Evolutionary conservation across 2,888 invertebrate genomes (phyloP).

Genomic region (Xestoiulus laeticollis): DNA sequence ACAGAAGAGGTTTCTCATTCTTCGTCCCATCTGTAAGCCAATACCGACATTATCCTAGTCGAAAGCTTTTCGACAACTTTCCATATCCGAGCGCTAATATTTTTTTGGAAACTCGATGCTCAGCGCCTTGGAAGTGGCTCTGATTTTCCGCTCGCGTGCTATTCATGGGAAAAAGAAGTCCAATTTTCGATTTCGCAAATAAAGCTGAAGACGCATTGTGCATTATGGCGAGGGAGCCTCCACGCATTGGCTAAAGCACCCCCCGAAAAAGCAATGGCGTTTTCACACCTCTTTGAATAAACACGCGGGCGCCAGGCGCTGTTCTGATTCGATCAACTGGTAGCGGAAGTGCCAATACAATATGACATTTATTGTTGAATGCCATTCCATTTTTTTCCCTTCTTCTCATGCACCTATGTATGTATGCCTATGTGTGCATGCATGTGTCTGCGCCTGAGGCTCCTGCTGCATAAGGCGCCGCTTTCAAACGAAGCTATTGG

Average conservation of each 20-base stretch:
- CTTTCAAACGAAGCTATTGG: neutral
- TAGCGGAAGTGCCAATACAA: slow-evolving; percentile 49
- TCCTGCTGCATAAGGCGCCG: slow-evolving; percentile 13
- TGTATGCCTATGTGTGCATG: neutral
- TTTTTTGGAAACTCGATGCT: neutral
- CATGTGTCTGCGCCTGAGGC: slow-evolving; percentile 18
- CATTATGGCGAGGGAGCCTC: neutral
- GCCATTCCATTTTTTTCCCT: neutral
- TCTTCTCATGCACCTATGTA: neutral
- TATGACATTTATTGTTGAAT: slow-evolving; percentile 50
- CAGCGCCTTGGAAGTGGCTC: slow-evolving; percentile 13
- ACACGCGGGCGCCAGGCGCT: slow-evolving; percentile 8
- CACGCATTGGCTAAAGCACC: neutral
- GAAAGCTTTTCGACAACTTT: slow-evolving; percentile 15
- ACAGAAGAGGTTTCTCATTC: no score
- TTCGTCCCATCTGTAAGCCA: neutral
- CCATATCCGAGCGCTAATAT: slow-evolving; percentile 8
- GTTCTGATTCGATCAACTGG: slow-evolving; percentile 47
- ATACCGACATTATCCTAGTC: slow-evolving; percentile 11
- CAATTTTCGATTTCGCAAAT: slow-evolving; percentile 39
- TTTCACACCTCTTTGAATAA: slow-evolving; percentile 39
- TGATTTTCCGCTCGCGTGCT: slow-evolving; percentile 34
- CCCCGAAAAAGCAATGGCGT: neutral
- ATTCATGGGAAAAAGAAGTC: slow-evolving; percentile 1
- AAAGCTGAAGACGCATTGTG: neutral